A percentile compares a stretch with the other conserved stretches of the same genome.
phyloP scores from a whole-genome alignment of 2,113 vertebrate species.

The Herpetotheres cachinnans region DNA sequence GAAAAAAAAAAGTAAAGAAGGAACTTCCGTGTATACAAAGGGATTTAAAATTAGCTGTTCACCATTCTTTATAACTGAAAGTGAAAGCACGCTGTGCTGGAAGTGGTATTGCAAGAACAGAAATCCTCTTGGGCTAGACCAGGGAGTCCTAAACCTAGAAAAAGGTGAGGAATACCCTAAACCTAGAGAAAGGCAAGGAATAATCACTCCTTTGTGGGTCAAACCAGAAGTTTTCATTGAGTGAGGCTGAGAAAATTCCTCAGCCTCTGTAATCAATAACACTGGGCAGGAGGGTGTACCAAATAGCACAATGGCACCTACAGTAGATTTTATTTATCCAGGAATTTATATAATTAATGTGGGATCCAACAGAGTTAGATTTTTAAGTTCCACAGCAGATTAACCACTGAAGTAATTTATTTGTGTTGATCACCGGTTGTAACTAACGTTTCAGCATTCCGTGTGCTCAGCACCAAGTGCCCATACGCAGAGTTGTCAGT shows the following conservation, averaged over 20 bases:
- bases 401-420: background rate
- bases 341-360: background rate
- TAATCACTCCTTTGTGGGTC: background rate
- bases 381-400: background rate
- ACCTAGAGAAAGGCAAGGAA: background rate
- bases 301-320: fast-evolving
- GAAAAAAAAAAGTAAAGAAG: too few relatives aligned
- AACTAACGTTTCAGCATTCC: background rate
- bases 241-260: background rate
- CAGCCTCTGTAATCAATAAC: background rate
- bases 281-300: background rate
- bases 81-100: background rate
- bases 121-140: background rate
- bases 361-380: background rate
- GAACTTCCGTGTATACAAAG: background rate
- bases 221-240: background rate
- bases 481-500: fast-evolving
- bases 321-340: background rate
- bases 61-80: background rate
- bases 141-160: background rate
- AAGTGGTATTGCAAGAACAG: background rate
- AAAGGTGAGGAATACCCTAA: background rate
- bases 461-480: background rate
- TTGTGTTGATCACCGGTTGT: background rate
- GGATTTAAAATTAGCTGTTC: background rate